A percentile compares a stretch with the other conserved stretches of the same genome.
Evolutionary conservation across 2,113 vertebrate genomes (phyloP).

Genomic region (Thinocorus orbignyianus): DNA sequence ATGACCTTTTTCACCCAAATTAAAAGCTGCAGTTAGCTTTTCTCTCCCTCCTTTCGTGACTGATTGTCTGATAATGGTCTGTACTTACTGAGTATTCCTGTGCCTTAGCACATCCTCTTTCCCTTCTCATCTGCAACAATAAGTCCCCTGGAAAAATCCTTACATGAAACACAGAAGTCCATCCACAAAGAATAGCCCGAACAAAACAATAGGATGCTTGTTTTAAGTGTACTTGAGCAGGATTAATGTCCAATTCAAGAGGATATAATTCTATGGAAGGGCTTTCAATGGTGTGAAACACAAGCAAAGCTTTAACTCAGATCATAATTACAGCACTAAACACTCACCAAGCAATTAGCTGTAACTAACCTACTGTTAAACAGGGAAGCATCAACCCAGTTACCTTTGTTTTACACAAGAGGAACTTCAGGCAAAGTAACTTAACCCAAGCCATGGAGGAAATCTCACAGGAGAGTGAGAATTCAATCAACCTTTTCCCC

Average conservation of each 20-base stretch:
- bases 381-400: background rate
- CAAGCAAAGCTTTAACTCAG: conserved; percentile 53
- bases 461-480: background rate
- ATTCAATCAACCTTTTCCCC: background rate
- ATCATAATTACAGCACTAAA: conserved; percentile 42
- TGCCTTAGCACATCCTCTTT: background rate
- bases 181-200: background rate
- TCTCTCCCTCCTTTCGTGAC: background rate
- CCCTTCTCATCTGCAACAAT: background rate
- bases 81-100: background rate
- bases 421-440: background rate
- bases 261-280: conserved; percentile 32
- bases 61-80: background rate
- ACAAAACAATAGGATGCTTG: background rate
- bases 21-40: background rate
- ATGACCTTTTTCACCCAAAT: background rate
- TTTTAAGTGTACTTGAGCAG: conserved; percentile 40
- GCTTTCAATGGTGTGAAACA: conserved; percentile 53
- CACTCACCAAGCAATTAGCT: conserved; percentile 44
- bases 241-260: conserved; percentile 23
- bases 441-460: background rate
- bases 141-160: background rate
- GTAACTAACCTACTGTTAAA: conserved; percentile 24
- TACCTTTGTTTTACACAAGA: background rate
- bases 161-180: background rate